Base-by-base conservation (phyloP, 2,888 invertebrate species). In the Automeris io region DNA sequence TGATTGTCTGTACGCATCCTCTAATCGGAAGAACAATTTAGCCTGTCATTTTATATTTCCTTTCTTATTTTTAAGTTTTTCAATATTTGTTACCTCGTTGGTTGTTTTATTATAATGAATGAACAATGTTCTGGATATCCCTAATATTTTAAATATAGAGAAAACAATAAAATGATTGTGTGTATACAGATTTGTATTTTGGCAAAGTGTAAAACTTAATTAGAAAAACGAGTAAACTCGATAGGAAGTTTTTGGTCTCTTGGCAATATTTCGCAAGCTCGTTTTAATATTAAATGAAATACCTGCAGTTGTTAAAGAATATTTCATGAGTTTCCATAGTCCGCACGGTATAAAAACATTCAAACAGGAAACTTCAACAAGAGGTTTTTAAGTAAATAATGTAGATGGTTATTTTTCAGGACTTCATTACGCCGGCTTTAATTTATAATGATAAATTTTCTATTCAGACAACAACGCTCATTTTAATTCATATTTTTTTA, bases 181-280 rank as follows among this genome's bases (percentile, higher is more conserved):
- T n/a, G n/a, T n/a, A n/a, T n/a, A 39, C 34, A 39, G 34, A 23
- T 39, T 34, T 26, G 29, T 22, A 39, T 35, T 18, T 34, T 9
- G 22, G 11, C 8, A 34, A 34, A 25, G 26, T 16, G 12, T 21
- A 7, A 33, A 39, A 39, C 34, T 39, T 21, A 34, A 39, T 34
- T 39, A 39, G 21, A 23, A 22, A 39, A 34, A 39, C 6, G 16
- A 39, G 22, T 39, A 33, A 39, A 33, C 29, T 34, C 29, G 29
- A 29, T 34, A 18, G 5, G n/a, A 34, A 34, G 26, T 37, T 39
- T n/a, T 34, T 12, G 2, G 33, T 16, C 25, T 29, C 11, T n/a
- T 22, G 26, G n/a, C n/a, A n/a, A n/a, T 25, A 31, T 37, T 31
- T 37, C 22, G 19, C 16, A 18, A 5, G 6, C 16, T 16, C 31